A percentile compares a stretch with the other conserved stretches of the same genome.
These are phyloP conservation scores for Myotis yumanensis DNA, from an alignment of 2,113 vertebrate genomes.

Conservation along the genomic window DNA sequence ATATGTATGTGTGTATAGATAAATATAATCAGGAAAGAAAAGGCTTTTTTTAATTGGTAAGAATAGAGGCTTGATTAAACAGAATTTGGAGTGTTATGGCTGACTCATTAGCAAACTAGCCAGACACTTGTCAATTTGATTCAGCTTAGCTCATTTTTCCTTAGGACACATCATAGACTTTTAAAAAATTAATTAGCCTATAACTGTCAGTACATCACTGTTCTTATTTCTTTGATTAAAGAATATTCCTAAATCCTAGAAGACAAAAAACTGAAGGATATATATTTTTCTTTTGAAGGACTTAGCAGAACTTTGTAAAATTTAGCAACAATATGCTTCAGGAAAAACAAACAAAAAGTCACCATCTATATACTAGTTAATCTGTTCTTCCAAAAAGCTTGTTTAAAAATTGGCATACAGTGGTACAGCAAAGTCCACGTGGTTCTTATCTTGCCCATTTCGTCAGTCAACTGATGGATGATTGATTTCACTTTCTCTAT, in stretches of 20 bases:
- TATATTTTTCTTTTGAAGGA: constrained; percentile 13
- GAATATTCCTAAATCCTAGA: neutral
- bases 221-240: constrained; percentile 27
- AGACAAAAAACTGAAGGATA: neutral
- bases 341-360: constrained; percentile 10
- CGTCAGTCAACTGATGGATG: neutral
- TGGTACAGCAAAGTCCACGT: neutral
- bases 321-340: constrained; percentile 23
- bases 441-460: neutral
- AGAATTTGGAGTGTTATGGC: neutral
- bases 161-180: neutral
- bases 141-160: constrained; percentile 23
- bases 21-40: neutral
- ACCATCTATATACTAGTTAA: neutral
- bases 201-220: neutral
- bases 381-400: neutral
- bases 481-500: neutral
- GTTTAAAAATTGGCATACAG: neutral
- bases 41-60: neutral
- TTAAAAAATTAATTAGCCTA: constrained; percentile 12
- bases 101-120: neutral
- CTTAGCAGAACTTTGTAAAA: constrained; percentile 33
- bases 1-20: neutral
- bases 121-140: constrained; percentile 33
- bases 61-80: neutral